These are phyloP conservation scores for Erebia ligea DNA, from an alignment of 2,888 invertebrate genomes.

Conservation along the genomic window DNA sequence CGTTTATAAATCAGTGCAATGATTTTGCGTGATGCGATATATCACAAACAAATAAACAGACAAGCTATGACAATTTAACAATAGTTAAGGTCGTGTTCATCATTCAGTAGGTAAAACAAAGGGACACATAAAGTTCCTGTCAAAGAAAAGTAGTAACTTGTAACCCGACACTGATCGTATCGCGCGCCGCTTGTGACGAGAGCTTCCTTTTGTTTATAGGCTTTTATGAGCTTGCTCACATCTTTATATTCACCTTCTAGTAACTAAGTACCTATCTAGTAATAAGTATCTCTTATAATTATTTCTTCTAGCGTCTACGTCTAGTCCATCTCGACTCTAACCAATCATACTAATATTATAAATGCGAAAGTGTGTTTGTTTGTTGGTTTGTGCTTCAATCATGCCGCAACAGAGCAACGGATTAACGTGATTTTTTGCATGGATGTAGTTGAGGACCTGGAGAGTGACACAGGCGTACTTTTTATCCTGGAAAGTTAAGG, in stretches of 20 bases:
- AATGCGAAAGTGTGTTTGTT: too few relatives aligned
- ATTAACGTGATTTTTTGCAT: too few relatives aligned
- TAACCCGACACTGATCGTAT: constrained; percentile 43
- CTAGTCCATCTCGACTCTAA: too few relatives aligned
- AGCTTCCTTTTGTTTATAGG: constrained; percentile 20
- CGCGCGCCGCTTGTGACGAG: constrained; percentile 21
- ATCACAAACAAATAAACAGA: background rate
- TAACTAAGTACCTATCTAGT: background rate
- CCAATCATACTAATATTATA: too few relatives aligned
- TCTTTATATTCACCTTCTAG: background rate
- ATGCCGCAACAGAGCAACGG: too few relatives aligned
- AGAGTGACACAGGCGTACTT: too few relatives aligned
- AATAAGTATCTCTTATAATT: too few relatives aligned
- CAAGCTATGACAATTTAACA: background rate
- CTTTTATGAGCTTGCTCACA: background rate
- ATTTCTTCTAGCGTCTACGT: too few relatives aligned
- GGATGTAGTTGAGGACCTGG: too few relatives aligned
- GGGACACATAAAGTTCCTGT: constrained; percentile 32
- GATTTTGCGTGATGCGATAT: background rate
- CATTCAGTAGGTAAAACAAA: constrained; percentile 34
- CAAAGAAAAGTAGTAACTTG: constrained; percentile 19
- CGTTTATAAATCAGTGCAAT: background rate
- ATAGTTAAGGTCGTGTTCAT: constrained; percentile 28
- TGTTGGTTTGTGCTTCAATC: too few relatives aligned
- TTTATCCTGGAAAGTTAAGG: too few relatives aligned